phyloP scores from a whole-genome alignment of 2,888 invertebrate species.

The Anagyrus pseudococci region DNA sequence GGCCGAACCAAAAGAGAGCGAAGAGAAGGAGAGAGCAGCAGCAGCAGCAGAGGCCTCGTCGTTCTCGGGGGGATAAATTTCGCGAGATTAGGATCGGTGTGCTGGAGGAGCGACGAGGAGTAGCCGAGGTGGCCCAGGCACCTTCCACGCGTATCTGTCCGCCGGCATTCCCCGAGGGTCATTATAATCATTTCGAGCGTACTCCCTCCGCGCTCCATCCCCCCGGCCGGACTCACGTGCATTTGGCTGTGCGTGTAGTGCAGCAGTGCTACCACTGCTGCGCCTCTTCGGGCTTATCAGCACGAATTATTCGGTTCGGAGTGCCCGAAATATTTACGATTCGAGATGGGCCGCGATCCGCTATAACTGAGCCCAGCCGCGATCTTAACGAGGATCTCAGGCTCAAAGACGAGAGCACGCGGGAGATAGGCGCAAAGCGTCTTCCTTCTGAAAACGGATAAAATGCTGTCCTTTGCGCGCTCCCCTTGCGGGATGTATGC shows the following conservation, averaged over 20 bases:
- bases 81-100: slow-evolving; percentile 42
- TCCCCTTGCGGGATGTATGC: too few relatives aligned
- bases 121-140: slow-evolving; percentile 8
- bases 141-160: slow-evolving; percentile 24
- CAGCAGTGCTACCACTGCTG: not conserved
- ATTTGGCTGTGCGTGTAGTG: not conserved
- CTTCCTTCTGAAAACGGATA: too few relatives aligned
- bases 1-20: slow-evolving; percentile 6
- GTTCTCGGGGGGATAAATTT: slow-evolving; percentile 42
- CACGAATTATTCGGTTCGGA: slow-evolving; percentile 31
- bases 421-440: too few relatives aligned
- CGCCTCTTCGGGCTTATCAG: slow-evolving; percentile 20
- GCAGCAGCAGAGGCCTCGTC: slow-evolving; percentile 36
- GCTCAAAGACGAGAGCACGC: too few relatives aligned
- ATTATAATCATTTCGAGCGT: slow-evolving; percentile 38
- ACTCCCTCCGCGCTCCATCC: not conserved
- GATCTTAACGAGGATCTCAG: slow-evolving; percentile 38
- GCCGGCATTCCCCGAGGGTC: slow-evolving; percentile 33
- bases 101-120: too few relatives aligned
- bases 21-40: slow-evolving; percentile 1
- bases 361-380: not conserved
- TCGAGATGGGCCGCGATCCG: slow-evolving; percentile 8
- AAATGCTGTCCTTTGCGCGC: too few relatives aligned
- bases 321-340: slow-evolving; percentile 36
- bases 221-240: too few relatives aligned